Conservation (phyloP, 2,888 invertebrate species). For the Drosophila bunnanda region DNA sequence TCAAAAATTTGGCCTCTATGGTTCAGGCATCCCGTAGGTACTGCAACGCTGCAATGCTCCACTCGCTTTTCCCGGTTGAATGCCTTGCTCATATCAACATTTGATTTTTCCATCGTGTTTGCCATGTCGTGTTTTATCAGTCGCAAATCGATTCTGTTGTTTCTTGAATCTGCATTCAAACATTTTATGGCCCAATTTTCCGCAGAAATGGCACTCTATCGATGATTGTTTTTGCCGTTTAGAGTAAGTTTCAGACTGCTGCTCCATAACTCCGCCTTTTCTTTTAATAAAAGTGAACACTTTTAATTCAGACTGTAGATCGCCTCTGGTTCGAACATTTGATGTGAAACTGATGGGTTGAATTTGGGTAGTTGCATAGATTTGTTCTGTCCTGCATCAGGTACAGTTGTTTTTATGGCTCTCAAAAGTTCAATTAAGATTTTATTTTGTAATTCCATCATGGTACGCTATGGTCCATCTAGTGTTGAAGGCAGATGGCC, state of each 20-base stretch:
- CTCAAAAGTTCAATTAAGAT: conserved; percentile 25
- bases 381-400: conserved; percentile 19
- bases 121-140: background rate
- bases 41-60: no score
- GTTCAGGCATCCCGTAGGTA: no score
- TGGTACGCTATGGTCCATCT: conserved; percentile 1
- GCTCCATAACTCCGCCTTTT: background rate
- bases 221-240: conserved; percentile 19
- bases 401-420: conserved; percentile 20
- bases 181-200: conserved; percentile 44
- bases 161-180: conserved; percentile 27
- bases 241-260: background rate
- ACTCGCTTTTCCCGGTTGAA: no score
- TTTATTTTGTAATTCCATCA: conserved; percentile 33
- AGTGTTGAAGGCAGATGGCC: conserved; percentile 18
- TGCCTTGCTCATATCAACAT: no score
- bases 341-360: conserved; percentile 14
- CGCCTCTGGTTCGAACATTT: conserved; percentile 19
- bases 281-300: background rate
- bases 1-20: no score
- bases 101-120: background rate
- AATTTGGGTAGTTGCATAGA: conserved; percentile 20
- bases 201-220: conserved; percentile 44
- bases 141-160: conserved; percentile 12
- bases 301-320: conserved; percentile 3